These are phyloP conservation scores for Gulo gulo DNA, from an alignment of 2,113 vertebrate species.

Conservation along the genomic window DNA sequence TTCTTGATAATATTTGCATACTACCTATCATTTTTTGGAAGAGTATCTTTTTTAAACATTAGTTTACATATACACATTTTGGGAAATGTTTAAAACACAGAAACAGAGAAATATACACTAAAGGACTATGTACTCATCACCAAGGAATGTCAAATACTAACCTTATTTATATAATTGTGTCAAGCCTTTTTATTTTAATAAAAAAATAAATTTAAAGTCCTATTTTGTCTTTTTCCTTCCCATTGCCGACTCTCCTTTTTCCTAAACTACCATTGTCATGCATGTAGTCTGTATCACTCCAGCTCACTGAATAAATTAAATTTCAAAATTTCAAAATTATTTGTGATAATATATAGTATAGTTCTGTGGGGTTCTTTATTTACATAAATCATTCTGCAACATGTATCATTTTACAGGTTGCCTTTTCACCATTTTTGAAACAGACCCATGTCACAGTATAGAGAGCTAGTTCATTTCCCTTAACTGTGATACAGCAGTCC, in stretches of 20 bases:
- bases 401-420: neutral
- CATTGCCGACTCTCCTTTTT: neutral
- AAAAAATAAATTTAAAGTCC: neutral
- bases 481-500: neutral
- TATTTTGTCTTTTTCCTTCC: neutral
- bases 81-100: neutral
- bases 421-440: neutral
- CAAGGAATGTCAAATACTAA: neutral
- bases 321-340: neutral
- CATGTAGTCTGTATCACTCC: neutral
- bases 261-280: neutral
- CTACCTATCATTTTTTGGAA: neutral
- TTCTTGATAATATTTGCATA: neutral
- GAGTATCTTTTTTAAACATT: neutral
- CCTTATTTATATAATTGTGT: neutral
- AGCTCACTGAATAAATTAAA: neutral
- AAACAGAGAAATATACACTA: neutral
- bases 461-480: neutral
- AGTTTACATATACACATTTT: neutral
- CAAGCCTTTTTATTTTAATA: neutral
- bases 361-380: neutral
- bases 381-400: neutral
- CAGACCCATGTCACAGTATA: neutral
- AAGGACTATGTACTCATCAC: neutral
- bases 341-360: neutral